Percentiles rank a stretch among this genome's conserved stretches.
Evolutionary conservation across 1,140 invertebrate species (phyloP).

Genomic region (Lysiphlebus fabarum): DNA sequence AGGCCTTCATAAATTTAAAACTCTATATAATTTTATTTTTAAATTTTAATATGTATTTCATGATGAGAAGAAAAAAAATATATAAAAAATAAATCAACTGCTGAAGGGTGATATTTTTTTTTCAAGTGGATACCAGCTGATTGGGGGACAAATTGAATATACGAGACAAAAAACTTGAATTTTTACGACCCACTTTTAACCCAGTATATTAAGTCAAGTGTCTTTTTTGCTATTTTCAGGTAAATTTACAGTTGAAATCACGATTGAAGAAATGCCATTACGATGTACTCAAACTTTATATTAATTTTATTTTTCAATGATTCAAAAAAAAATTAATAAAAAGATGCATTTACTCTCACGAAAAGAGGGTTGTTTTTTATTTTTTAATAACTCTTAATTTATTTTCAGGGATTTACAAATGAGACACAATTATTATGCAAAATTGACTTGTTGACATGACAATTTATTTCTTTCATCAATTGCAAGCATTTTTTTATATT

Average conservation of each 20-base stretch:
- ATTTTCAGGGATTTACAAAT: no score
- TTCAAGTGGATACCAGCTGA: neutral
- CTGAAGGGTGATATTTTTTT: neutral
- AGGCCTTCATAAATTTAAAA: slow-evolving; percentile 24
- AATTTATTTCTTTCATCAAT: no score
- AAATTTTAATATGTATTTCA: no score
- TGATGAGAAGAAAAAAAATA: neutral
- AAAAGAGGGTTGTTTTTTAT: no score
- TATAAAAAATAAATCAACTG: neutral
- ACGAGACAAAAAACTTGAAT: neutral
- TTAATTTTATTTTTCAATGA: slow-evolving; percentile 4
- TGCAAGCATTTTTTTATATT: no score
- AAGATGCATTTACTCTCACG: no score
- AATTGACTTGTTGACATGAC: no score
- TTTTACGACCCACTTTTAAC: slow-evolving; percentile 32
- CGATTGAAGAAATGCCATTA: slow-evolving; percentile 40
- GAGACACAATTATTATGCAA: no score
- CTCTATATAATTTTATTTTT: neutral
- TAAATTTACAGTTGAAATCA: slow-evolving; percentile 28
- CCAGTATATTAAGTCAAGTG: neutral
- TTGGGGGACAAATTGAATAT: no score
- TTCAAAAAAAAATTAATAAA: no score
- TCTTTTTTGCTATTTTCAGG: slow-evolving; percentile 7
- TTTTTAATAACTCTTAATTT: no score
- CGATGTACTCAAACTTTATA: no score